Evolutionary conservation across 1,140 invertebrate genomes (phyloP).

Genomic region (Trichogramma pretiosum): DNA sequence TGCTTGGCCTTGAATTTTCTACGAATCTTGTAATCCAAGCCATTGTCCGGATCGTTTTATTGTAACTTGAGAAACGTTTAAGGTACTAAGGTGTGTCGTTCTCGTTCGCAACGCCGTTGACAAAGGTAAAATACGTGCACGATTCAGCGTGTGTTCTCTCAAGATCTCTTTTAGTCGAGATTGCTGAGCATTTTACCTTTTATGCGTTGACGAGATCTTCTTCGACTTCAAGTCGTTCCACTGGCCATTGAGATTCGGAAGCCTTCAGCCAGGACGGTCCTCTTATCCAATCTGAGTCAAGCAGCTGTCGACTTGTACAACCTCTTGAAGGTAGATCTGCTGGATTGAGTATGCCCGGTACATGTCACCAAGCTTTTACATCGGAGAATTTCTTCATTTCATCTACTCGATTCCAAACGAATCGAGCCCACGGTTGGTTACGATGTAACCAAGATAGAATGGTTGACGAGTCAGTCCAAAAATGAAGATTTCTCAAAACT

Average conservation of each 20-base stretch:
- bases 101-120: too few species aligned
- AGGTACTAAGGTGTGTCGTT: conserved; percentile 20
- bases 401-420: conserved; percentile 26
- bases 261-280: conserved; percentile 31
- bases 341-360: conserved; percentile 34
- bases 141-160: not conserved
- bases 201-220: conserved; percentile 16
- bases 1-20: conserved; percentile 19
- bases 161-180: not conserved
- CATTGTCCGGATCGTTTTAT: conserved; percentile 24
- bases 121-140: conserved; percentile 10
- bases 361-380: conserved; percentile 28
- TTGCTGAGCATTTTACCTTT: conserved; percentile 4
- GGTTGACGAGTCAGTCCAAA: conserved; percentile 21
- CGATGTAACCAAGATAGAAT: conserved; percentile 21
- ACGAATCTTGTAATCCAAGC: conserved; percentile 19
- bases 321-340: conserved; percentile 25
- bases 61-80: conserved; percentile 20
- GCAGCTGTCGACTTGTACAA: conserved; percentile 13
- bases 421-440: conserved; percentile 18
- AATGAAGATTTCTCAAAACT: not conserved
- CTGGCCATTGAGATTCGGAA: conserved; percentile 21
- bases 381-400: conserved; percentile 25
- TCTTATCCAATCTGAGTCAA: conserved; percentile 35
- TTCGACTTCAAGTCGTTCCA: conserved; percentile 3